A percentile compares a stretch with the other conserved stretches of the same genome.
These are phyloP conservation scores for Diaperis boleti DNA, from an alignment of 2,888 invertebrate species.

Conservation along the genomic window DNA sequence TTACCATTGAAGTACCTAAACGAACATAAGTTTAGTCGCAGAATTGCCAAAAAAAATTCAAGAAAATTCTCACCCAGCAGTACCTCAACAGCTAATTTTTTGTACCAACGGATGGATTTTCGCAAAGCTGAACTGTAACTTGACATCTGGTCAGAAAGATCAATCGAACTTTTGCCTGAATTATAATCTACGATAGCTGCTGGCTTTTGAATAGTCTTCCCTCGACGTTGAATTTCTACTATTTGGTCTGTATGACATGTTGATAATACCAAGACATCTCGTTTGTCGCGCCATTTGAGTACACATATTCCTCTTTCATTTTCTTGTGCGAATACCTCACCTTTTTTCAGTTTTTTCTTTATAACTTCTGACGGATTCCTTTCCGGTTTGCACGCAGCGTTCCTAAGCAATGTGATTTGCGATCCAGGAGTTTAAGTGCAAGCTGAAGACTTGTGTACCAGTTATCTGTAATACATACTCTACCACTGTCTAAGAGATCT, in stretches of 20 bases:
- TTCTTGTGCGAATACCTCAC: conserved; percentile 18
- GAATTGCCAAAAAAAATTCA: background rate
- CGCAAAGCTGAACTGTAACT: conserved; percentile 33
- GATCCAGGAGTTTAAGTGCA: background rate
- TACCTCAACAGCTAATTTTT: conserved; percentile 37
- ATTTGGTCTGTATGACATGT: conserved; percentile 38
- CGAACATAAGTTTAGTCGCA: background rate
- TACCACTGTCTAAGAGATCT: conserved; percentile 22
- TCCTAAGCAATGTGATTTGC: conserved; percentile 1
- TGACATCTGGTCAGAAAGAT: conserved; percentile 50
- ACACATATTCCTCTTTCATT: conserved; percentile 48
- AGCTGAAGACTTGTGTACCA: conserved; percentile 38
- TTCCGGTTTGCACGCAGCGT: background rate
- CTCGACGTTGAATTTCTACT: conserved; percentile 3
- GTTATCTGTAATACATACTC: conserved; percentile 35
- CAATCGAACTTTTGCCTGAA: conserved; percentile 50
- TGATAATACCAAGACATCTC: conserved; percentile 53
- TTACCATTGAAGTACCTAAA: conserved; percentile 37
- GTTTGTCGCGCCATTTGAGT: conserved; percentile 55
- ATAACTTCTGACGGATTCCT: conserved; percentile 34
- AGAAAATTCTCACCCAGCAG: conserved; percentile 9
- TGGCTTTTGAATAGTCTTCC: conserved; percentile 30
- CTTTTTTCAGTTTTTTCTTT: conserved; percentile 39
- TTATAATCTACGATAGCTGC: conserved; percentile 48
- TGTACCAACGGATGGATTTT: conserved; percentile 35